Percentiles rank a stretch among this genome's conserved stretches.
phyloP scores from a whole-genome alignment of 2,113 vertebrate species.

The Danionella cerebrum region DNA sequence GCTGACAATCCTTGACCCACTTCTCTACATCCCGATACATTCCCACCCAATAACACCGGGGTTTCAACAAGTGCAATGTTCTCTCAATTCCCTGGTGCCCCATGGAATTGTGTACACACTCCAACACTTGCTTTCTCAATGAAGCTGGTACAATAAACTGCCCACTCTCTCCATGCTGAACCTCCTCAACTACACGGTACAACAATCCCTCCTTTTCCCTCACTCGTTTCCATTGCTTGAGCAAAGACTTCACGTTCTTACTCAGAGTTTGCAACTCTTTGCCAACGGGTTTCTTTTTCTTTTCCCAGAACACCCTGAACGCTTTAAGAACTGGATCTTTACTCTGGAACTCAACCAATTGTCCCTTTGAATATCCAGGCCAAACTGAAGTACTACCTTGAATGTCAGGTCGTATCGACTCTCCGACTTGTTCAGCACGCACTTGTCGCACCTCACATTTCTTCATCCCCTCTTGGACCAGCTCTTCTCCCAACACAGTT shows the following conservation, averaged over 20 bases:
- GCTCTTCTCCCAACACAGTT: not conserved
- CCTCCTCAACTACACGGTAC: slow-evolving; percentile 1
- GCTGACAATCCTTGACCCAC: slow-evolving; percentile 5
- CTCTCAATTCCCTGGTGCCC: slow-evolving; percentile 18
- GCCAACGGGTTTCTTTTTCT: too few relatives aligned
- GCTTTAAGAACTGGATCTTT: too few relatives aligned
- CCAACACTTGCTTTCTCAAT: not conserved
- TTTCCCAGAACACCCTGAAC: too few relatives aligned
- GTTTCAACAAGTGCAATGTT: not conserved
- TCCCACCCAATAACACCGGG: slow-evolving; percentile 13
- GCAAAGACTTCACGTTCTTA: too few relatives aligned
- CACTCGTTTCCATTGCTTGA: too few relatives aligned
- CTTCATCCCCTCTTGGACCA: not conserved
- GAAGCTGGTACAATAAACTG: not conserved
- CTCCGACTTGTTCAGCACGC: not conserved
- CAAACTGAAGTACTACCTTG: not conserved
- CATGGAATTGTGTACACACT: slow-evolving; percentile 2
- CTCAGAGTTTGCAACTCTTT: too few relatives aligned
- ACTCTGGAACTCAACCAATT: not conserved
- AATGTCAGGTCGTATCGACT: too few relatives aligned
- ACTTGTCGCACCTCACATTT: not conserved
- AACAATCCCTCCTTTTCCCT: too few relatives aligned
- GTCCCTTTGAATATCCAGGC: not conserved
- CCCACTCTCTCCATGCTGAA: not conserved
- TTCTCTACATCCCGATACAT: slow-evolving; percentile 5